Conservation (phyloP, 2,888 invertebrate genomes). For the Kryphioiulus occultus region DNA sequence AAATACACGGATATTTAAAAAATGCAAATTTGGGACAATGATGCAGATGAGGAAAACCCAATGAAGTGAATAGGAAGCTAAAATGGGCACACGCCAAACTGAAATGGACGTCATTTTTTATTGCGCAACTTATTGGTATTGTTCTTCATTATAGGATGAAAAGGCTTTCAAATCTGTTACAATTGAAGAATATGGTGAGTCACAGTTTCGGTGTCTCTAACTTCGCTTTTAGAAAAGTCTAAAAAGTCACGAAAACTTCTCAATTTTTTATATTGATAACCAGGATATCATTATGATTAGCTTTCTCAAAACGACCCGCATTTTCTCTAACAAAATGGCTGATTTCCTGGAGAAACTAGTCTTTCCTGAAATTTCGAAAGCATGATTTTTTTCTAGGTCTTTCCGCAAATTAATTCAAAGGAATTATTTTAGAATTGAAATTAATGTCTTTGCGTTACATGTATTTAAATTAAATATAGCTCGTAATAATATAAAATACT, state of each 20-base stretch:
- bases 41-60: background rate
- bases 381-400: no score
- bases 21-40: background rate
- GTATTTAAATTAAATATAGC: no score
- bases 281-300: no score
- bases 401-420: no score
- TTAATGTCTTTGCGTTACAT: no score
- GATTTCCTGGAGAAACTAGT: no score
- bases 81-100: background rate
- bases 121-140: background rate
- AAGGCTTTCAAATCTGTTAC: slow-evolving; percentile 57
- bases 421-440: no score
- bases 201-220: background rate
- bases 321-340: background rate
- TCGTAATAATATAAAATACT: no score
- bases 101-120: background rate
- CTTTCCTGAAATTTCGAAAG: no score
- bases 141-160: slow-evolving; percentile 19
- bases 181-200: slow-evolving; percentile 41
- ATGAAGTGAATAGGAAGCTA: background rate
- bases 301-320: no score
- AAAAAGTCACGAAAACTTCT: no score
- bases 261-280: background rate
- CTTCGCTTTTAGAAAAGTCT: background rate
- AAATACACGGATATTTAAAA: no score